Percentiles rank a stretch among this genome's conserved stretches.
phyloP scores from a whole-genome alignment of 2,113 vertebrate genomes.

The Myrmecobius fasciatus region DNA sequence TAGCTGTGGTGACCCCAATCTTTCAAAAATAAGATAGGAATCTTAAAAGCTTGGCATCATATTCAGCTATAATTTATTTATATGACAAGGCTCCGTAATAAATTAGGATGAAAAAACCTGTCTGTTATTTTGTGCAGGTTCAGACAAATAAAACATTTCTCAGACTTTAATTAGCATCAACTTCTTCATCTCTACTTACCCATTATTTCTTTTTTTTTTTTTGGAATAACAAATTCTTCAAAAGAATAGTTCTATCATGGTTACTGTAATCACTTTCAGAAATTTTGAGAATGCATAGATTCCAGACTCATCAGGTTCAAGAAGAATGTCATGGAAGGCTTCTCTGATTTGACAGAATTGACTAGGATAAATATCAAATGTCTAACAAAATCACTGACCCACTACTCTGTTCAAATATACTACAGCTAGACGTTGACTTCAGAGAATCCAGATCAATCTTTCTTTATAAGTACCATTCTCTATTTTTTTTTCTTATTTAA shows the following conservation, averaged over 20 bases:
- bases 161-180: background rate
- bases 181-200: background rate
- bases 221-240: background rate
- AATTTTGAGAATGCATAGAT: fast-evolving
- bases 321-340: background rate
- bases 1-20: background rate
- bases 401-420: background rate
- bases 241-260: background rate
- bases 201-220: background rate
- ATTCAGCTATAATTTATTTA: conserved; percentile 18
- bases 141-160: background rate
- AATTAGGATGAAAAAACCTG: background rate
- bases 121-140: conserved; percentile 16
- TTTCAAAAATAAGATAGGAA: background rate
- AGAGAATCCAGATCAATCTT: background rate
- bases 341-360: background rate
- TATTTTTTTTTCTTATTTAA: background rate
- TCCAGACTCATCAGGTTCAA: background rate
- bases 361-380: background rate
- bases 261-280: background rate
- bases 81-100: background rate
- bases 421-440: background rate
- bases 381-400: background rate
- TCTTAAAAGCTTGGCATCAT: background rate
- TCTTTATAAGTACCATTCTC: background rate